phyloP scores from a whole-genome alignment of 2,113 vertebrate genomes.

The Channa maculata region DNA sequence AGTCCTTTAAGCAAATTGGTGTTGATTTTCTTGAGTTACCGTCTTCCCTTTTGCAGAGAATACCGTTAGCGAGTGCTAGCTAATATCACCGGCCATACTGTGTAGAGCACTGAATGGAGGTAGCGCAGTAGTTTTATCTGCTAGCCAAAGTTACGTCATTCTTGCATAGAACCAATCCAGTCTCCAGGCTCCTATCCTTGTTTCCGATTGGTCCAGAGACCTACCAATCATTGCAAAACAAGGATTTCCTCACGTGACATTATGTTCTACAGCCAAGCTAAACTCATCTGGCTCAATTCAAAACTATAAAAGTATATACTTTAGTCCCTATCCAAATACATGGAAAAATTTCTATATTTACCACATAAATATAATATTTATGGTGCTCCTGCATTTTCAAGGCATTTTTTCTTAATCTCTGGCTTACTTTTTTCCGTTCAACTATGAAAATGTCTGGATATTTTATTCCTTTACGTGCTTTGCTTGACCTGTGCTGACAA shows the following conservation, averaged over 20 bases:
- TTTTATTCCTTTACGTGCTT: not conserved
- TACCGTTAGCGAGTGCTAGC: slow-evolving; percentile 97
- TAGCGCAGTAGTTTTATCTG: slow-evolving; percentile 82
- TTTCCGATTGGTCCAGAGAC: slow-evolving; percentile 37
- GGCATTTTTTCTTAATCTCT: not conserved
- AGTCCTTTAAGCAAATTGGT: slow-evolving; percentile 84
- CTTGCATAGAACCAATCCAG: slow-evolving; percentile 28
- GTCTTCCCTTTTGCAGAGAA: slow-evolving; percentile 98
- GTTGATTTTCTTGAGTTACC: slow-evolving; percentile 85
- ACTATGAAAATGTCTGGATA: not conserved
- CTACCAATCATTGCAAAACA: slow-evolving; percentile 40
- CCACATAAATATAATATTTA: not conserved
- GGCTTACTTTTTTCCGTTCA: not conserved
- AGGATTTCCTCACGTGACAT: slow-evolving; percentile 34
- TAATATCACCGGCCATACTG: slow-evolving; percentile 99
- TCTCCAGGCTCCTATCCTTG: rapidly evolving
- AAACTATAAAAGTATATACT: too few species aligned
- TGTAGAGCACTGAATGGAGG: slow-evolving; percentile 85
- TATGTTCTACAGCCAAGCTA: not conserved
- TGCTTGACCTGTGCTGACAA: not conserved
- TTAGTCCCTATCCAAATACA: not conserved
- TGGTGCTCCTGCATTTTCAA: not conserved
- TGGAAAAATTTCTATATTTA: not conserved
- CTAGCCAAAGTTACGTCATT: not conserved
- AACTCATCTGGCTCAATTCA: not conserved